Evolutionary conservation across 1,140 invertebrate genomes (phyloP).

Genomic region (Musca domestica): DNA sequence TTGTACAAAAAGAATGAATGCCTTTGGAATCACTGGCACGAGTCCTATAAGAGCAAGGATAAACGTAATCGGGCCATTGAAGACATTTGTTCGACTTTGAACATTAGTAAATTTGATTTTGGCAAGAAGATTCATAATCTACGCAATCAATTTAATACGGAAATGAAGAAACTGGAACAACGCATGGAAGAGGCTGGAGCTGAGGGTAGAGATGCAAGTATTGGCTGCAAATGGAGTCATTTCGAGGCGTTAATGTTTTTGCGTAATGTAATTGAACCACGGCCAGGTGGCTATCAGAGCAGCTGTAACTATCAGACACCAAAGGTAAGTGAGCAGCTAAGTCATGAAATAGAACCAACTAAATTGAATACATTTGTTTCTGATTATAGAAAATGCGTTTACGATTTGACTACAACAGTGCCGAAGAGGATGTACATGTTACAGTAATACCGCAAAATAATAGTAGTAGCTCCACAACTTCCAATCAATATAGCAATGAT

Average conservation of each 20-base stretch:
- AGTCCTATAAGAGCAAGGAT: slow-evolving; percentile 45
- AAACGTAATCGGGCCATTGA: slow-evolving; percentile 41
- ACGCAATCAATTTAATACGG: slow-evolving; percentile 49
- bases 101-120: slow-evolving; percentile 44
- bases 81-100: slow-evolving; percentile 35
- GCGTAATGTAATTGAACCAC: slow-evolving; percentile 39
- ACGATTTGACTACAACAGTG: background rate
- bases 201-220: slow-evolving; percentile 12
- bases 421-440: background rate
- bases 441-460: background rate
- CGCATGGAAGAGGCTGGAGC: slow-evolving; percentile 37
- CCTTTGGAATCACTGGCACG: slow-evolving; percentile 46
- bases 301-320: background rate
- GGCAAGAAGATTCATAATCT: slow-evolving; percentile 50
- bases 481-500: background rate
- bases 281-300: slow-evolving; percentile 33
- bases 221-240: slow-evolving; percentile 43
- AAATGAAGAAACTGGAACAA: slow-evolving; percentile 45
- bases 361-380: background rate
- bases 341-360: background rate
- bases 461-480: background rate
- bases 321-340: slow-evolving; percentile 17
- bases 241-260: slow-evolving; percentile 46
- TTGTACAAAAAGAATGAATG: slow-evolving; percentile 45
- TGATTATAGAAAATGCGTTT: slow-evolving; percentile 6